phyloP scores from a whole-genome alignment of 2,888 invertebrate species.

The Nomada lathburiana region DNA sequence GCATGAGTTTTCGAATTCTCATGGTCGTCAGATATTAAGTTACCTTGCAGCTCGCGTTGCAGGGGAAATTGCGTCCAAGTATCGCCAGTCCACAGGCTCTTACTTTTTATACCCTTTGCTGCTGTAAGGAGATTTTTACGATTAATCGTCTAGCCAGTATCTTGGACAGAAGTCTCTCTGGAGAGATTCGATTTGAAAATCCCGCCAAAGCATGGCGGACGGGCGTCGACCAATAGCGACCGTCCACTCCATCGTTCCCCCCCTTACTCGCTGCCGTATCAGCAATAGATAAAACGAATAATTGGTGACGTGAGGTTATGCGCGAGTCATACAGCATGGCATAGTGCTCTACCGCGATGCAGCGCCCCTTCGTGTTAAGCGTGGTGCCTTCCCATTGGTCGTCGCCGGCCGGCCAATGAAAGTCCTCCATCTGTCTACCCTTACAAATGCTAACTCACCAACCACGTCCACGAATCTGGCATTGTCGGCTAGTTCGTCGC shows the following conservation, averaged over 20 bases:
- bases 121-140: too few relatives aligned
- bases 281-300: constrained; percentile 60
- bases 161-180: too few relatives aligned
- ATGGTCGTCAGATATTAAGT: too few relatives aligned
- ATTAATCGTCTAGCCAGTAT: too few relatives aligned
- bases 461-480: constrained; percentile 63
- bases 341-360: constrained; percentile 58
- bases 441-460: constrained; percentile 79
- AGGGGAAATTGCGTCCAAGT: too few relatives aligned
- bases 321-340: constrained; percentile 30
- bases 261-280: constrained; percentile 49
- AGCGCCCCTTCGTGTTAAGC: constrained; percentile 85
- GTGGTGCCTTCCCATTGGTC: constrained; percentile 89
- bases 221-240: constrained; percentile 3
- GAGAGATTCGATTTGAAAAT: too few relatives aligned
- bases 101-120: too few relatives aligned
- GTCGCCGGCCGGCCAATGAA: constrained; percentile 85
- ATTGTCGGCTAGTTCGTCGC: constrained; percentile 83
- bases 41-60: too few relatives aligned
- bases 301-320: constrained; percentile 37
- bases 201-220: background rate
- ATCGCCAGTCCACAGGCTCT: too few relatives aligned
- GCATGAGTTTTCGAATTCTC: too few relatives aligned
- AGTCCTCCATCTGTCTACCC: constrained; percentile 89
- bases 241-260: background rate